Evolutionary conservation across 2,888 invertebrate genomes (phyloP), one percentile per base, ranked within the genome.

Genomic region (Neria commutata): DNA sequence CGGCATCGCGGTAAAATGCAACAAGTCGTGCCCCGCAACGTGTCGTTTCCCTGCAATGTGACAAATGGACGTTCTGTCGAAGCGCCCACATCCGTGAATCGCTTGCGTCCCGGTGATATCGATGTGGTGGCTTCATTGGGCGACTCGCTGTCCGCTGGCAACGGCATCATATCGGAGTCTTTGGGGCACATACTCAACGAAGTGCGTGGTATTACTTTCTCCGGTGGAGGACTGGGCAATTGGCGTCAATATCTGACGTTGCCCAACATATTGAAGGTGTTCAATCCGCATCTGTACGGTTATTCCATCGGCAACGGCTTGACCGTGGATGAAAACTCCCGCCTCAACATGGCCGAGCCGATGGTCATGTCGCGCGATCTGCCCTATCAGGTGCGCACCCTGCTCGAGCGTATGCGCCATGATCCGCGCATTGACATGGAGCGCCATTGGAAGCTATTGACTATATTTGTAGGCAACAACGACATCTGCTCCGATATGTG

Each of bases 281-380:
- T 86, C 70, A 89, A 89, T 76, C 87, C 87, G 0, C 82, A 86
- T 21, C 71, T 89, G 1, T 79, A 86, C 55, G 89, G 89, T 16
- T 88, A 71, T 49, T 65, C 80, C 11, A 74, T 71, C 3, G 69
- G 60, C 2, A 72, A 79, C 52, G 65, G 69, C n/a, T 42, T 77
- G 47, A 68, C 69, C 0, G 67, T 70, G 3, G 71, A 77, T 54
- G 61, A 62, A 0, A 57, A 52, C 1, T 76, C 79, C 0, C 73
- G 67, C 1, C 57, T 78, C 2, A 77, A 70, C 61, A 69, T 76
- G n/a, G 77, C 76, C 75, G 84, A 79, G 49, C 76, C 79, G 2
- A 76, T 78, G 74, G 49, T 76, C 14, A 73, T 75, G 74, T 77
- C 77, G 1, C 71, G 68, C 0, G 78, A 79, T 56, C 48, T 79